These are phyloP conservation scores for Jordanella pulchra DNA, from an alignment of 2,797 vertebrate species.

Conservation along the genomic window DNA sequence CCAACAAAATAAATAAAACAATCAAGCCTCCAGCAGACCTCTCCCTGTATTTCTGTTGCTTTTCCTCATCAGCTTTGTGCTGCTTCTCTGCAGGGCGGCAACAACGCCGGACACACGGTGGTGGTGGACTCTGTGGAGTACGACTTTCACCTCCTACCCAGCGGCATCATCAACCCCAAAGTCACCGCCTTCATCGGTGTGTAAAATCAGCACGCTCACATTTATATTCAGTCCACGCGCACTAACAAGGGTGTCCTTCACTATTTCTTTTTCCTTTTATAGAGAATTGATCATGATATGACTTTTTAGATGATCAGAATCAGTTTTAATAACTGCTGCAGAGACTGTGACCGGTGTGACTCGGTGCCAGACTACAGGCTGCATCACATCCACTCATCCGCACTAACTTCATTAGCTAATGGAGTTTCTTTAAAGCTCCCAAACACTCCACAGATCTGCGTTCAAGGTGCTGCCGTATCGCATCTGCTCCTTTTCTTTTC, in stretches of 20 bases:
- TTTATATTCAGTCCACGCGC: background rate
- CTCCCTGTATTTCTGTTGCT: constrained; percentile 15
- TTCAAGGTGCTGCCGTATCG: constrained; percentile 14
- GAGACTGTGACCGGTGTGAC: constrained; percentile 42
- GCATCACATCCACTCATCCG: constrained; percentile 48
- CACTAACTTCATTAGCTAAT: constrained; percentile 78
- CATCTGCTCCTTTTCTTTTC: constrained; percentile 8
- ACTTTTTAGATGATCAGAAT: constrained; percentile 25
- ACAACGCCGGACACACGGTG: constrained; percentile 98
- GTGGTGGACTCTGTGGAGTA: constrained; percentile 98
- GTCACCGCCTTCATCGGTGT: constrained; percentile 96
- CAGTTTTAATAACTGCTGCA: constrained; percentile 27
- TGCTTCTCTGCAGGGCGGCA: constrained; percentile 86
- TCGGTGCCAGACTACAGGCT: constrained; percentile 51
- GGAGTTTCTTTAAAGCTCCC: constrained; percentile 43
- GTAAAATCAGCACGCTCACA: constrained; percentile 53
- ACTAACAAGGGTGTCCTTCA: constrained; percentile 18
- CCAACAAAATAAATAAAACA: constrained; percentile 15
- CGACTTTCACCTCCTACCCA: constrained; percentile 97
- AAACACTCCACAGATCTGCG: constrained; percentile 16
- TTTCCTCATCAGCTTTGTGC: constrained; percentile 20
- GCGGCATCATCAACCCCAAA: constrained; percentile 98
- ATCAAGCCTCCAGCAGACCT: constrained; percentile 14
- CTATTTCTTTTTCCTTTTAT: constrained; percentile 6
- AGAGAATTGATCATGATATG: constrained; percentile 18